These are phyloP conservation scores for Drosophila hamatofila DNA, from an alignment of 2,888 invertebrate genomes.

Conservation along the genomic window DNA sequence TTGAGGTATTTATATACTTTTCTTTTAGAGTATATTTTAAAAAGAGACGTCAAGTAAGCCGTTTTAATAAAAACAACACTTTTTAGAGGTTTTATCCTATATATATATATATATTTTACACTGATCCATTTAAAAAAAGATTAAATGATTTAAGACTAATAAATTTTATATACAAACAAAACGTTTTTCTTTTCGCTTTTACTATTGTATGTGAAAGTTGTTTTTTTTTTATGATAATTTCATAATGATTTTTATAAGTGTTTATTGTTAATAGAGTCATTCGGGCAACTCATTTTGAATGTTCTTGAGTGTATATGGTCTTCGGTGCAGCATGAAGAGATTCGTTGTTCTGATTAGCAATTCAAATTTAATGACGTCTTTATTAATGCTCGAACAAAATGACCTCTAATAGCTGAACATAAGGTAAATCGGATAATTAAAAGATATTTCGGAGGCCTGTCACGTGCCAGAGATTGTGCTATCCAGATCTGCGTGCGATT, in stretches of 20 bases:
- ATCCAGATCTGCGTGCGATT: conserved; percentile 56
- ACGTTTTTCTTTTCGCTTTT: background rate
- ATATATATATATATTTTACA: too few relatives aligned
- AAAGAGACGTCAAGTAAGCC: too few relatives aligned
- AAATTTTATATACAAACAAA: background rate
- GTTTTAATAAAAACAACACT: too few relatives aligned
- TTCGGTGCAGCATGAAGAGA: conserved; percentile 11
- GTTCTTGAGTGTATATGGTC: conserved; percentile 8
- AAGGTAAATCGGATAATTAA: conserved; percentile 36
- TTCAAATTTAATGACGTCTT: conserved; percentile 54
- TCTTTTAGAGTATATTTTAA: too few relatives aligned
- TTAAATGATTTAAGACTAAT: too few relatives aligned
- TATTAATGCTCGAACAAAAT: conserved; percentile 35
- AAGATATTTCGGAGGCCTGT: conserved; percentile 37
- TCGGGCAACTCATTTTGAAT: background rate
- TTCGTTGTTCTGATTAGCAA: conserved; percentile 45
- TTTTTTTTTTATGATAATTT: background rate
- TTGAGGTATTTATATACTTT: too few relatives aligned
- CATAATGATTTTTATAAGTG: background rate
- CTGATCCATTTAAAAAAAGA: background rate
- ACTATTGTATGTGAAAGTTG: background rate
- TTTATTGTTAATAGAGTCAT: background rate
- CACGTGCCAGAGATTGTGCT: conserved; percentile 42
- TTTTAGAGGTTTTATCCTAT: too few relatives aligned
- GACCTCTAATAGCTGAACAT: conserved; percentile 39